phyloP scores from a whole-genome alignment of 2,797 vertebrate genomes.

The Galagoides demidoff region DNA sequence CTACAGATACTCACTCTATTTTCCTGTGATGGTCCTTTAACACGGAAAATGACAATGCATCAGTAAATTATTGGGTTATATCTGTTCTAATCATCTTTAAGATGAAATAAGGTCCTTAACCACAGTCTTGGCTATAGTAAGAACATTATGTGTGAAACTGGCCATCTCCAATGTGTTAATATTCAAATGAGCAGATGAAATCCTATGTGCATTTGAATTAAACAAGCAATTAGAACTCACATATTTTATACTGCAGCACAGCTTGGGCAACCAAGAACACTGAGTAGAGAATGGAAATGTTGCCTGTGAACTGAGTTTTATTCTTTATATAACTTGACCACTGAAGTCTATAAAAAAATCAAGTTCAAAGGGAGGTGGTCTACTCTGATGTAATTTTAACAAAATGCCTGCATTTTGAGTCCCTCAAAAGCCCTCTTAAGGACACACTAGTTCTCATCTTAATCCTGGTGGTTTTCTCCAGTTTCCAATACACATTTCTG shows the following conservation, averaged over 20 bases:
- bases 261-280: background rate
- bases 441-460: slow-evolving; percentile 27
- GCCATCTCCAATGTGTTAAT: background rate
- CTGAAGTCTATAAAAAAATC: background rate
- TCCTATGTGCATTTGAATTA: background rate
- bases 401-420: background rate
- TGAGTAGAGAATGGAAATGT: background rate
- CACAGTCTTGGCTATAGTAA: background rate
- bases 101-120: background rate
- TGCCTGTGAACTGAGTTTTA: background rate
- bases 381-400: background rate
- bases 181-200: slow-evolving; percentile 41
- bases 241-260: background rate
- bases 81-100: background rate
- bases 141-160: background rate
- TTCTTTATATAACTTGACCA: background rate
- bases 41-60: background rate
- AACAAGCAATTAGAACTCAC: background rate
- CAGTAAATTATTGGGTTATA: background rate
- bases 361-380: slow-evolving; percentile 35
- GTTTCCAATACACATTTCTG: slow-evolving; percentile 31
- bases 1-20: background rate
- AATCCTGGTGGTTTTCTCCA: slow-evolving; percentile 45
- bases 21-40: background rate
- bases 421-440: background rate